phyloP scores from a whole-genome alignment of 2,797 vertebrate species.

The Centroberyx gerrardi region DNA sequence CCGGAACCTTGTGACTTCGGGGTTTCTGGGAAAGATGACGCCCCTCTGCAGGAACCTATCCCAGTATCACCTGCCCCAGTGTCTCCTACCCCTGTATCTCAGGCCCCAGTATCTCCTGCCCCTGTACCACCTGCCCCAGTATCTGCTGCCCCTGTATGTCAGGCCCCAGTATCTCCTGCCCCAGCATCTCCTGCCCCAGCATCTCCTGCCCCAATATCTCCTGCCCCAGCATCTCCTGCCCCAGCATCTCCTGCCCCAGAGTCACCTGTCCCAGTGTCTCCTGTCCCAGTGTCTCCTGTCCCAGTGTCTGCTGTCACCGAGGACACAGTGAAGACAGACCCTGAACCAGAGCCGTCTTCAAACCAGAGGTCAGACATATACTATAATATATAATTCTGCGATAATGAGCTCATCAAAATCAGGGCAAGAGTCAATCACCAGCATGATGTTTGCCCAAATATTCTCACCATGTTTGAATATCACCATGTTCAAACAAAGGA shows the following conservation, averaged over 20 bases:
- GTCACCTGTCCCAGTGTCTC: background rate
- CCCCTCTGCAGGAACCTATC: conserved; percentile 11
- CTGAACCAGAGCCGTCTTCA: conserved; percentile 25
- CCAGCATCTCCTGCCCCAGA: background rate
- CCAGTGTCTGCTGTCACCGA: conserved; percentile 9
- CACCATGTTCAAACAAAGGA: background rate
- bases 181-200: background rate
- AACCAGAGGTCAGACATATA: conserved; percentile 64
- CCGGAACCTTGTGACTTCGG: conserved; percentile 16
- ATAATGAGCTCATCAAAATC: background rate
- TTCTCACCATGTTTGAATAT: background rate
- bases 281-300: background rate
- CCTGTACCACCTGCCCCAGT: background rate
- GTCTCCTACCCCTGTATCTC: background rate
- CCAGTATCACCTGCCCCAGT: background rate
- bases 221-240: background rate
- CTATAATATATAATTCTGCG: background rate
- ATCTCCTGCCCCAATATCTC: background rate
- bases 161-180: background rate
- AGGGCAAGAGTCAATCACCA: background rate
- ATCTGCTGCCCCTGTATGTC: background rate
- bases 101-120: background rate
- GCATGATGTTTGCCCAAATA: background rate
- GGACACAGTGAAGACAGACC: conserved; percentile 15
- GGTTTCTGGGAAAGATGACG: background rate